Evolutionary conservation across 2,113 vertebrate genomes (phyloP), one percentile per base, ranked within the genome.

Genomic region (Phycodurus eques): DNA sequence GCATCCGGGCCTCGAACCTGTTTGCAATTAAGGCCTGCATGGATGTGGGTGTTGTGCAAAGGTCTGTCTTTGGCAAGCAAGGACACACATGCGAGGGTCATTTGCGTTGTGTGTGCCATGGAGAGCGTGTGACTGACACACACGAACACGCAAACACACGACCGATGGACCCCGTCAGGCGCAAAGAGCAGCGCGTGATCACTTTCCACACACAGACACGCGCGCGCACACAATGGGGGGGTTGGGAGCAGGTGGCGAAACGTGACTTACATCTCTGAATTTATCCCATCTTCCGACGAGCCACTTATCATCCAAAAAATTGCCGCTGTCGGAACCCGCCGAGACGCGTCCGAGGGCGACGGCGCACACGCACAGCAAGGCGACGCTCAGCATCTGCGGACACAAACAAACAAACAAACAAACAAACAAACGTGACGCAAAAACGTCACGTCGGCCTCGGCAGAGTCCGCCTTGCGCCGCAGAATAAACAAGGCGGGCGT

Each of bases 261-360:
- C 19, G 70, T 39, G 71, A 97, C 96, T 95, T 92, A 98, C 96
- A 89, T 98, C 96, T 94, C 96, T 93, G 88, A 98, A 98, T 95
- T 94, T 94, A 88, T 98, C 97, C 96, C 96, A 98, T 90, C 95
- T 95, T 35, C 94, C 96, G 27, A 93, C 92, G 75, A 96, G 94
- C 96, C 96, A 97, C 92, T 96, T 95, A 91, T 98, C 96, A 81
- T 98, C 96, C 93, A 98, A 92, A 90, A 97, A 96, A 98, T 97
- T 97, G 67, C 95, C 94, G 92, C 91, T 92, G 92, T 95, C 94
- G 75, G 95, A 89, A 83, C 93, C 94, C 84, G 93, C 93, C 78
- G 88, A 90, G 86, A 93, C 91, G 85, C 85, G 92, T 88, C 92
- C 92, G 87, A 92, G 90, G 75, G 93, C 93, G 87, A 93, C 92